A percentile compares a stretch with the other conserved stretches of the same genome.
phyloP scores from a whole-genome alignment of 2,888 invertebrate species.

The Aleiodes alternator region DNA sequence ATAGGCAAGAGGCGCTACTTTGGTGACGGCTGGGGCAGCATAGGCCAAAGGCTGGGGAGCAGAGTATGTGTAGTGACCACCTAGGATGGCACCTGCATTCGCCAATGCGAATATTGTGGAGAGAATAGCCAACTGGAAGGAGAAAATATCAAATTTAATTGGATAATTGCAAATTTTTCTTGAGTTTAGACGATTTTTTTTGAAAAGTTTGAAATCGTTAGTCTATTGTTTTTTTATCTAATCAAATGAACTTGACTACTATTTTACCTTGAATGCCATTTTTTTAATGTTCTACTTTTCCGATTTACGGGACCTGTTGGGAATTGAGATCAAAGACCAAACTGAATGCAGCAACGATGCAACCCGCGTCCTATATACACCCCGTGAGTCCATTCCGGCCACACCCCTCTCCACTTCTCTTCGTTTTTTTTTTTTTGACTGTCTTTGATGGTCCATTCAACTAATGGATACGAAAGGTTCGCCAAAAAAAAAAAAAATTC shows the following conservation, averaged over 20 bases:
- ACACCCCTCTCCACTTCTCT: slow-evolving; percentile 27
- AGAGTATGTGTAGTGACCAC: slow-evolving; percentile 15
- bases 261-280: slow-evolving; percentile 42
- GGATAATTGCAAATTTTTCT: no score
- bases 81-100: slow-evolving; percentile 4
- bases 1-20: slow-evolving; percentile 45
- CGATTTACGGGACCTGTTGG: neutral
- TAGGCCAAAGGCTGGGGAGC: slow-evolving; percentile 20
- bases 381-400: neutral
- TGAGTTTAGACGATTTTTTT: no score
- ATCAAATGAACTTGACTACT: neutral
- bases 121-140: slow-evolving; percentile 25
- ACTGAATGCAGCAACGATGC: slow-evolving; percentile 37
- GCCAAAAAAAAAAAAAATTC: slow-evolving; percentile 11
- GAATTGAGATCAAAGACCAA: slow-evolving; percentile 27
- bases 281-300: neutral
- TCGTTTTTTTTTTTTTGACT: slow-evolving; percentile 3
- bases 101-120: slow-evolving; percentile 22
- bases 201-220: neutral
- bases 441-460: slow-evolving; percentile 25
- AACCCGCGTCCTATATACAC: slow-evolving; percentile 39
- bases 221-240: neutral
- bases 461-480: slow-evolving; percentile 34
- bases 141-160: neutral
- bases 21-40: slow-evolving; percentile 8